These are phyloP conservation scores for Falco biarmicus DNA, from an alignment of 2,797 vertebrate species.

Conservation along the genomic window DNA sequence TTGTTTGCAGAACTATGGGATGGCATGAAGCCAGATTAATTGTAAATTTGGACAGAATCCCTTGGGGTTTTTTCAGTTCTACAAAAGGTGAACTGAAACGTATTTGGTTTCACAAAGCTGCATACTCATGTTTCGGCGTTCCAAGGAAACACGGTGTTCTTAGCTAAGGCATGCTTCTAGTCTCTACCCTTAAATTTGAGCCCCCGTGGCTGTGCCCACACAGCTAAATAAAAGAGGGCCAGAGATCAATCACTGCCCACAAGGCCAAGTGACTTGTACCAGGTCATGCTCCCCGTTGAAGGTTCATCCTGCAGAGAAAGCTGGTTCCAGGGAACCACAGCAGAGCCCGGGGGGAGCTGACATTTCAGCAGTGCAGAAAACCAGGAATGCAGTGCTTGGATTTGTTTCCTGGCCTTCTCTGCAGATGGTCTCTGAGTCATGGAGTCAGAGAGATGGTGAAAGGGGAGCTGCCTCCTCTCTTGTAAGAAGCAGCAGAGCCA, in stretches of 20 bases:
- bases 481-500: not conserved
- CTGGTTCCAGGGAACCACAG: not conserved
- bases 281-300: fast-evolving
- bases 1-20: not conserved
- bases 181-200: not conserved
- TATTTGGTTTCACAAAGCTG: not conserved
- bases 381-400: not conserved
- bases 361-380: not conserved
- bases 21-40: not conserved
- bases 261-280: not conserved
- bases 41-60: conserved; percentile 13
- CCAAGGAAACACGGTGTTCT: not conserved
- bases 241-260: not conserved
- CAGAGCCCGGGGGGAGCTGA: not conserved
- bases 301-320: not conserved
- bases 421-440: not conserved
- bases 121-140: not conserved
- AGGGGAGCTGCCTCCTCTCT: not conserved
- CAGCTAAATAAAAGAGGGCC: not conserved
- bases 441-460: not conserved
- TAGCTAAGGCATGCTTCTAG: not conserved
- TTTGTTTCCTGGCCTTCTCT: not conserved
- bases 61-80: not conserved
- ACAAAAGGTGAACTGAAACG: not conserved
- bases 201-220: not conserved